These are phyloP conservation scores for Pantala flavescens DNA, from an alignment of 1,140 invertebrate species.

Conservation along the genomic window DNA sequence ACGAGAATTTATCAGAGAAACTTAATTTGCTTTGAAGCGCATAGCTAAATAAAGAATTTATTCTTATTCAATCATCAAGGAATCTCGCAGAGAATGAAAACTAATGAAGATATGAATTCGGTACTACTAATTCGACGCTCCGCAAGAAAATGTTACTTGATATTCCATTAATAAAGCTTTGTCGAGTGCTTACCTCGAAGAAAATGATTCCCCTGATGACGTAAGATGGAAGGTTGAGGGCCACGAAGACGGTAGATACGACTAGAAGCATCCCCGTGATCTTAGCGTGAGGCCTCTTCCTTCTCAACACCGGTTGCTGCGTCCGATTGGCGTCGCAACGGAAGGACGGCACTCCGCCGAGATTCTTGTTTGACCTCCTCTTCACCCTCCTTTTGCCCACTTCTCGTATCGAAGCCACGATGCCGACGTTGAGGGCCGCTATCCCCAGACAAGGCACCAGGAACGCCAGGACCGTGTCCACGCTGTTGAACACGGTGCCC, in stretches of 20 bases:
- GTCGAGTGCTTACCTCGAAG: slow-evolving; percentile 36
- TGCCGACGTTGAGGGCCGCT: slow-evolving; percentile 56
- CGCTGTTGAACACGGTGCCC: slow-evolving; percentile 50
- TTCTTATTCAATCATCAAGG: no score
- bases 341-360: not conserved
- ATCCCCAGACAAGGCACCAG: slow-evolving; percentile 58
- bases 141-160: no score
- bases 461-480: slow-evolving; percentile 60
- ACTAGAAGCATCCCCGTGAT: slow-evolving; percentile 73
- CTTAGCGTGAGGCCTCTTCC: slow-evolving; percentile 40
- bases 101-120: no score
- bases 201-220: slow-evolving; percentile 31
- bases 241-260: slow-evolving; percentile 67
- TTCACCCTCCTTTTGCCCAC: slow-evolving; percentile 31
- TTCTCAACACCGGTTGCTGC: slow-evolving; percentile 20
- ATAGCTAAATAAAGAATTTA: no score
- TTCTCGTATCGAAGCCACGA: slow-evolving; percentile 50
- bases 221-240: slow-evolving; percentile 58
- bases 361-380: not conserved
- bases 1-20: no score
- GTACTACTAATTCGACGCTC: no score
- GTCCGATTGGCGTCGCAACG: not conserved
- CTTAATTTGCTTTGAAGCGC: no score
- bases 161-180: no score
- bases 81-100: no score